These are phyloP conservation scores for Archocentrus centrarchus DNA, from an alignment of 2,113 vertebrate species.

Conservation along the genomic window DNA sequence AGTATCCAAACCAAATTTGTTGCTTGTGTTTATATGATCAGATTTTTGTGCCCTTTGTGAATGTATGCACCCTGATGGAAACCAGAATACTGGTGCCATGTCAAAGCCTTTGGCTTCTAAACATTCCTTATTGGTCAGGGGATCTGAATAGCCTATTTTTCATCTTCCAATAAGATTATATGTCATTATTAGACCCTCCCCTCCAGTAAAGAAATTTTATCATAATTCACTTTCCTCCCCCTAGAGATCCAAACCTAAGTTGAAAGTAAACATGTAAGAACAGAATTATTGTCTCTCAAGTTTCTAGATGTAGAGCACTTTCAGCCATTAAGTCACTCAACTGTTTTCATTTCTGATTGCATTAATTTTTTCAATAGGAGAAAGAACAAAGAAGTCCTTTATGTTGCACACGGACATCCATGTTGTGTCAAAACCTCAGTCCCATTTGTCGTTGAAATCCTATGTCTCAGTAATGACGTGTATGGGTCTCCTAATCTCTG, in stretches of 20 bases:
- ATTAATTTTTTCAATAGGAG: background rate
- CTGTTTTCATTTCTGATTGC: background rate
- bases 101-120: no score
- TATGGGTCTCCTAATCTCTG: conserved; percentile 10
- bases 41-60: background rate
- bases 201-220: background rate
- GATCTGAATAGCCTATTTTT: background rate
- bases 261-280: background rate
- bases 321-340: background rate
- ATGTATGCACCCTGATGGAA: background rate
- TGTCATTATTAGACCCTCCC: background rate
- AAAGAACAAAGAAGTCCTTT: background rate
- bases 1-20: no score
- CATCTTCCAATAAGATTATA: background rate
- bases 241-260: background rate
- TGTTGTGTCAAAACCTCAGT: conserved; percentile 21
- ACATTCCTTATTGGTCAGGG: background rate
- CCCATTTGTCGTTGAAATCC: conserved; percentile 9
- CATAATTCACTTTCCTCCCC: background rate
- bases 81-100: background rate
- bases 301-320: background rate
- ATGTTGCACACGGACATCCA: background rate
- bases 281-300: background rate
- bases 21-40: background rate
- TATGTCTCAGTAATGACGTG: background rate